Evolutionary conservation across 2,113 vertebrate genomes (phyloP).

Genomic region (Forbesichthys agassizii): DNA sequence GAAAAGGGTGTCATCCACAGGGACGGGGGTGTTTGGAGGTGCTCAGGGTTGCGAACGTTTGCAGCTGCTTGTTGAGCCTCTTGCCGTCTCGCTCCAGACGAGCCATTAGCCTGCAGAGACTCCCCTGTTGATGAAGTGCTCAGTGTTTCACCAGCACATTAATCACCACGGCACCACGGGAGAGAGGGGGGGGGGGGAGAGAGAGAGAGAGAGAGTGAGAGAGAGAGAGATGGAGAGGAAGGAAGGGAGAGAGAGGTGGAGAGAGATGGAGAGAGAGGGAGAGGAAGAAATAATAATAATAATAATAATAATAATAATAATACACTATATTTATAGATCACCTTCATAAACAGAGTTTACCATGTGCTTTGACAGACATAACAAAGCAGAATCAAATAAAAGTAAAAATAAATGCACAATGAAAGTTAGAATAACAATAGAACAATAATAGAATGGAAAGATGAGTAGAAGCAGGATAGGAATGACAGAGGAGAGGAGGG

Average conservation of each 20-base stretch:
- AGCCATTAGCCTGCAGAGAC: constrained; percentile 54
- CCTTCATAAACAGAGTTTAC: too few relatives aligned
- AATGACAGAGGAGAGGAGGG: neutral
- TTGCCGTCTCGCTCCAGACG: constrained; percentile 54
- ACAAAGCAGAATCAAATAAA: too few relatives aligned
- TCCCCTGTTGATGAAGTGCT: constrained; percentile 58
- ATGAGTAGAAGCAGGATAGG: too few relatives aligned
- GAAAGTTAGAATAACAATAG: too few relatives aligned
- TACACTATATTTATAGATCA: too few relatives aligned
- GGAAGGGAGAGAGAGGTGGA: neutral
- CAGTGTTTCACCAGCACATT: constrained; percentile 55
- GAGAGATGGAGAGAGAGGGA: neutral
- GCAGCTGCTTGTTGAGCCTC: constrained; percentile 37
- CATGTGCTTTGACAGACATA: too few relatives aligned
- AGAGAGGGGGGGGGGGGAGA: neutral
- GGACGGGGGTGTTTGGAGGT: neutral
- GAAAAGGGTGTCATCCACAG: neutral
- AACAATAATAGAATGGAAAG: too few relatives aligned
- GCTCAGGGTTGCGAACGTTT: neutral
- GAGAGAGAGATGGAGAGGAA: neutral
- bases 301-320: too few relatives aligned
- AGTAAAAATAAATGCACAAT: too few relatives aligned
- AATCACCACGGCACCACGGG: constrained; percentile 52
- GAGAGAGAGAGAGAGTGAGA: neutral
- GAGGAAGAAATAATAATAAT: neutral